phyloP scores from a whole-genome alignment of 2,113 vertebrate genomes.

The Mustela nigripes region DNA sequence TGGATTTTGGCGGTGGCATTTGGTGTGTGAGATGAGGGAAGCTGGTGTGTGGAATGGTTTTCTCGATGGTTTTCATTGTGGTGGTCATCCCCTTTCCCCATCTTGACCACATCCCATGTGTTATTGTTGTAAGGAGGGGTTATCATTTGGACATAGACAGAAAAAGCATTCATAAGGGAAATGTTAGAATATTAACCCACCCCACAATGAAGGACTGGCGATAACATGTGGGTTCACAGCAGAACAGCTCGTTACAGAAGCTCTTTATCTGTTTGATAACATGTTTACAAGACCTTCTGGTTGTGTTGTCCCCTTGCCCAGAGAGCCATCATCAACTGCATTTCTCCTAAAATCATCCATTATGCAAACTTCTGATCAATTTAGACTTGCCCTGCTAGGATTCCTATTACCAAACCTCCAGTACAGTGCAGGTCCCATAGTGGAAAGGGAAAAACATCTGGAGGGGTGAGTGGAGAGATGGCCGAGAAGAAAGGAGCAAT shows the following conservation, averaged over 20 bases:
- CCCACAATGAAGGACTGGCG: neutral
- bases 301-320: neutral
- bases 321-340: neutral
- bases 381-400: neutral
- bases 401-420: neutral
- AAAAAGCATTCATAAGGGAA: slow-evolving; percentile 22
- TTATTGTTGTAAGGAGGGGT: neutral
- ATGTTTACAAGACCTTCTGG: neutral
- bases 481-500: neutral
- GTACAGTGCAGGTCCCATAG: neutral
- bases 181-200: neutral
- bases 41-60: neutral
- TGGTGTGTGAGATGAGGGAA: neutral
- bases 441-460: neutral
- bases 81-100: neutral
- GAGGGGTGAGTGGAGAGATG: neutral
- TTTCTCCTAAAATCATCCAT: neutral
- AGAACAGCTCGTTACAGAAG: neutral
- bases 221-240: neutral
- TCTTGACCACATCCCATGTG: neutral
- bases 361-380: neutral
- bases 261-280: neutral
- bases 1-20: neutral
- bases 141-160: neutral
- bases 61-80: neutral